These are phyloP conservation scores for Arctocebus calabarensis DNA, from an alignment of 2,797 vertebrate species.

Conservation along the genomic window DNA sequence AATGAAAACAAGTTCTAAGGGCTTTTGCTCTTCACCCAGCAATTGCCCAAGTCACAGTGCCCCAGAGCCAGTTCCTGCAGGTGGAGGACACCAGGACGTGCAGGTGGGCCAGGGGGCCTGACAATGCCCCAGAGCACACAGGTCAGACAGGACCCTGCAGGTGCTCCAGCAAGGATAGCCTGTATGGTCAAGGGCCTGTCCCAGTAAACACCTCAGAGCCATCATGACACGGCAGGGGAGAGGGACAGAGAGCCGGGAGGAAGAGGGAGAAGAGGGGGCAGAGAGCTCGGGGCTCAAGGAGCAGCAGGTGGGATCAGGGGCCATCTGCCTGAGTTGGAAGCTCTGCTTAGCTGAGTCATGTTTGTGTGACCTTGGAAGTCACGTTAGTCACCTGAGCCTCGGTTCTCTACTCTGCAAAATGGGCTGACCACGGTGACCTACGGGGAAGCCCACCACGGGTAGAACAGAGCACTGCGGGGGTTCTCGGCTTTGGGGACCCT, in stretches of 20 bases:
- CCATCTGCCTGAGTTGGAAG: neutral
- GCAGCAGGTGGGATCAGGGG: no score
- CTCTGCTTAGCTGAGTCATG: neutral
- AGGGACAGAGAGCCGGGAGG: neutral
- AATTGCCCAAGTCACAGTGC: slow-evolving; percentile 25
- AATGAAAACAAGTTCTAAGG: slow-evolving; percentile 37
- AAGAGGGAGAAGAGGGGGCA: no score
- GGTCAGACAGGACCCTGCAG: neutral
- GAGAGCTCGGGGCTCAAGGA: no score
- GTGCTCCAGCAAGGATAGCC: rapidly evolving
- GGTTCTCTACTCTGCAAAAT: no score
- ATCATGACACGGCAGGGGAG: neutral
- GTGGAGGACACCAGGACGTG: slow-evolving; percentile 78
- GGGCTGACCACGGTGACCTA: neutral
- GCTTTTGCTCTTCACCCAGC: slow-evolving; percentile 62
- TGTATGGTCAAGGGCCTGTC: neutral
- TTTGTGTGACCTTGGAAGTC: neutral
- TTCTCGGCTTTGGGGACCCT: rapidly evolving
- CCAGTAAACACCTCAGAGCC: rapidly evolving
- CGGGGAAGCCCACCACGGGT: rapidly evolving
- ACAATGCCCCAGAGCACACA: rapidly evolving
- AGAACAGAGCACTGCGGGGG: rapidly evolving
- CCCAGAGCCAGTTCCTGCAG: slow-evolving; percentile 67
- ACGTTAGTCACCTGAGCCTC: neutral
- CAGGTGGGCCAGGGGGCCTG: neutral